These are phyloP conservation scores for Tyrannus savana DNA, from an alignment of 2,113 vertebrate species.

Conservation along the genomic window DNA sequence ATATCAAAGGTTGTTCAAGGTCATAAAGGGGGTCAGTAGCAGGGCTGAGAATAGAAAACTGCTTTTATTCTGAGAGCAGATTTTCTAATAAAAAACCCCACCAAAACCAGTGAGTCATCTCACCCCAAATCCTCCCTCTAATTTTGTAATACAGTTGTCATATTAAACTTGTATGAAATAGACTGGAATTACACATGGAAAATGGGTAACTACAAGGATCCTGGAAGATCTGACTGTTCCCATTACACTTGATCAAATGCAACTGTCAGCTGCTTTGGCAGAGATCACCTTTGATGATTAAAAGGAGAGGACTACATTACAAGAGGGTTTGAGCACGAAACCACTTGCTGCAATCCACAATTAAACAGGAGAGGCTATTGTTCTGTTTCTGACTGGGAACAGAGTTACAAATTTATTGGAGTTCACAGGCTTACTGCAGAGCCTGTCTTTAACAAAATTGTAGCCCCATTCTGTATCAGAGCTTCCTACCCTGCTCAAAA, in stretches of 20 bases:
- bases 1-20: conserved; percentile 40
- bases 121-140: conserved; percentile 38
- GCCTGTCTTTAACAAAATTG: conserved; percentile 58
- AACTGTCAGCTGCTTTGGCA: conserved; percentile 47
- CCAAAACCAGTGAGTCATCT: conserved; percentile 34
- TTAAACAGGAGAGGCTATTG: conserved; percentile 61
- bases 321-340: conserved; percentile 33
- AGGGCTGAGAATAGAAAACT: background rate
- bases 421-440: conserved; percentile 58
- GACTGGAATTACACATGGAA: conserved; percentile 65
- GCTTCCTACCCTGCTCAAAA: conserved; percentile 46
- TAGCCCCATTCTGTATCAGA: conserved; percentile 52
- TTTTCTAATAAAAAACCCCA: background rate
- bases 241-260: conserved; percentile 61
- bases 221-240: conserved; percentile 63
- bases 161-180: conserved; percentile 66
- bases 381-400: conserved; percentile 63
- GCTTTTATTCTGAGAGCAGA: conserved; percentile 1
- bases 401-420: conserved; percentile 55
- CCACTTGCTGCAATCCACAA: conserved; percentile 29
- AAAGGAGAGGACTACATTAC: conserved; percentile 68
- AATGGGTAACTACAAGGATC: conserved; percentile 66
- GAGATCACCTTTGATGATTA: conserved; percentile 65
- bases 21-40: background rate
- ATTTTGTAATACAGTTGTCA: conserved; percentile 70